Base-by-base conservation (phyloP, 2,113 vertebrate genomes). In the Nymphicus hollandicus region DNA sequence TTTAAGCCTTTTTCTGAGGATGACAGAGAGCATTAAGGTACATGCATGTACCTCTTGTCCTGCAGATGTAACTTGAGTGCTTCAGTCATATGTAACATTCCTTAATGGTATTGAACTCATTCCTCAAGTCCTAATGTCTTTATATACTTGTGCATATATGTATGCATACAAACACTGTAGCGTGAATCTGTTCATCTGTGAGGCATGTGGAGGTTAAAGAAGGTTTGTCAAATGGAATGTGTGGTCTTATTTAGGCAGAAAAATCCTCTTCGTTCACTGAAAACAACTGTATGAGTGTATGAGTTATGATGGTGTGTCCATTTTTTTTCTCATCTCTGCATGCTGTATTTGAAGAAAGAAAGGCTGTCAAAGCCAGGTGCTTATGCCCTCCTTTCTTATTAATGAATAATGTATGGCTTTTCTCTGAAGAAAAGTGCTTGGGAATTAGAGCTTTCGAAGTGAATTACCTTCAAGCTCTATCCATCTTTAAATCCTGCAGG, bases 371-470 rank as follows among this genome's bases (percentile, higher is more conserved):
- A 93, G 87, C 49, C 78, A 74, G 60, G 37, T 72, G 68, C 53
- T 89, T 70, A n/a, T 47, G 41, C 44, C 66, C 41, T 88, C 15
- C 66, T 80, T 94, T 88, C 69, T 79, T 85, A 27, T 92, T 93
- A 86, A 86, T 94, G 84, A 93, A 96, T 95, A 91, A 95, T 74
- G 28, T 50, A 29, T 92, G 78, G 58, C 68, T 94, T 94, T 94
- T 68, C 86, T 94, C 93, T 81, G 50, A 93, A 92, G 94, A 88
- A 79, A 76, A 92, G 83, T 88, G 80, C 56, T 71, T 95, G 94
- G 87, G 86, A 95, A 83, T 96, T 95, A 66, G 92, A 88, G 82
- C 88, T 85, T 97, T 97, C 49, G 2, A 52, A 86, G 81, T 84
- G 78, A 90, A 91, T 97, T 97, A 71, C 76, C 70, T 83, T 89